phyloP scores from a whole-genome alignment of 2,888 invertebrate genomes.

The Stegana nigrithorax region DNA sequence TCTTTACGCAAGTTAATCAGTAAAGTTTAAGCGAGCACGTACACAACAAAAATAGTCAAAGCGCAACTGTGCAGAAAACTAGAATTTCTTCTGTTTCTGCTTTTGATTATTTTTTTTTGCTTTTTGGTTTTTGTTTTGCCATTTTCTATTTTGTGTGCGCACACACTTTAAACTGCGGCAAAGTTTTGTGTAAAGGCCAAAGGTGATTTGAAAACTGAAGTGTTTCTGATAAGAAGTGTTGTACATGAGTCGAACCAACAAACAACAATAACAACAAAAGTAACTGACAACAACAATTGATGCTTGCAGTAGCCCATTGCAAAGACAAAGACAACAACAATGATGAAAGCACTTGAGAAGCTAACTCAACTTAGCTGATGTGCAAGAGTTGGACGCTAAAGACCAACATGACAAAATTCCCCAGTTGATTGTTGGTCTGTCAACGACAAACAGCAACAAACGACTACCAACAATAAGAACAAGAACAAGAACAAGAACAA shows the following conservation, averaged over 20 bases:
- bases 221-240: slow-evolving; percentile 11
- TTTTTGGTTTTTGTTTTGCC: not conserved
- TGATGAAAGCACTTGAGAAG: not conserved
- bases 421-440: slow-evolving; percentile 62
- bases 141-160: not conserved
- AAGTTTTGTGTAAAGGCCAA: slow-evolving; percentile 2
- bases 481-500: not conserved
- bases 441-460: slow-evolving; percentile 41
- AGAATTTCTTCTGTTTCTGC: too few species aligned
- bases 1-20: not conserved
- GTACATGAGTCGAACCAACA: too few species aligned
- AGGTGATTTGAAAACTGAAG: slow-evolving; percentile 15
- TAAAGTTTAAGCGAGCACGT: not conserved
- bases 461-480: not conserved
- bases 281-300: not conserved
- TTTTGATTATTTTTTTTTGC: too few species aligned
- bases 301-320: not conserved
- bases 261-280: not conserved
- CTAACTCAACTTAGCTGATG: not conserved
- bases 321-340: not conserved
- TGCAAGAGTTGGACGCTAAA: not conserved
- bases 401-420: slow-evolving; percentile 50
- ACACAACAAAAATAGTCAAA: not conserved
- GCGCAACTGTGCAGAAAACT: not conserved
- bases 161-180: not conserved